A percentile compares a stretch with the other conserved stretches of the same genome.
These are phyloP conservation scores for Lepidochitona cinerea DNA, from an alignment of 2,888 invertebrate genomes.

Conservation along the genomic window DNA sequence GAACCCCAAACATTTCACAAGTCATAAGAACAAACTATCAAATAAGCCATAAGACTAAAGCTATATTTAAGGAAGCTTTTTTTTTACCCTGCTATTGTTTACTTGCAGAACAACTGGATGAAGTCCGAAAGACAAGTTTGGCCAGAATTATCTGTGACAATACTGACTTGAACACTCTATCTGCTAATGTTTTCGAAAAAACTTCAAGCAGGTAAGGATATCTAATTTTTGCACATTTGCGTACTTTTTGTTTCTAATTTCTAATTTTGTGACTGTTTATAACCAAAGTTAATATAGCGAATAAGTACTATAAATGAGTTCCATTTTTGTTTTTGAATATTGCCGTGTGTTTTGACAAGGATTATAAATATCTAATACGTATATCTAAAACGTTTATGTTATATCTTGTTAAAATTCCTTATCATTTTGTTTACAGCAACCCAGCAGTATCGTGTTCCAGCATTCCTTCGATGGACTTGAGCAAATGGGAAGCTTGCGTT, in stretches of 20 bases:
- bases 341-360: background rate
- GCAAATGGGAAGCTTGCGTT: background rate
- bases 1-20: background rate
- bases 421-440: background rate
- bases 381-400: background rate
- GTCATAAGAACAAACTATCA: too few species aligned
- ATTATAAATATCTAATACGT: background rate
- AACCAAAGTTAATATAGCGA: too few species aligned
- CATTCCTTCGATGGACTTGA: background rate
- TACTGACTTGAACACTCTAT: background rate
- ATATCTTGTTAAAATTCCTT: background rate
- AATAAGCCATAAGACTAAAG: too few species aligned
- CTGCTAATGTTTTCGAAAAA: background rate
- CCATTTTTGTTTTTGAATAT: too few species aligned
- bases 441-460: background rate
- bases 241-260: background rate
- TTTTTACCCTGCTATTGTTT: background rate
- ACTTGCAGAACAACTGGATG: conserved; percentile 1
- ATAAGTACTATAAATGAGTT: too few species aligned
- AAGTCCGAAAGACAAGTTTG: conserved; percentile 5
- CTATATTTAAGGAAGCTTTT: too few species aligned
- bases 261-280: too few species aligned
- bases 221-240: background rate
- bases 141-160: conserved; percentile 9
- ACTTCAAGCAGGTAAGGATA: background rate